Conservation (phyloP, 2,888 invertebrate species). For the Euproctis similis region DNA sequence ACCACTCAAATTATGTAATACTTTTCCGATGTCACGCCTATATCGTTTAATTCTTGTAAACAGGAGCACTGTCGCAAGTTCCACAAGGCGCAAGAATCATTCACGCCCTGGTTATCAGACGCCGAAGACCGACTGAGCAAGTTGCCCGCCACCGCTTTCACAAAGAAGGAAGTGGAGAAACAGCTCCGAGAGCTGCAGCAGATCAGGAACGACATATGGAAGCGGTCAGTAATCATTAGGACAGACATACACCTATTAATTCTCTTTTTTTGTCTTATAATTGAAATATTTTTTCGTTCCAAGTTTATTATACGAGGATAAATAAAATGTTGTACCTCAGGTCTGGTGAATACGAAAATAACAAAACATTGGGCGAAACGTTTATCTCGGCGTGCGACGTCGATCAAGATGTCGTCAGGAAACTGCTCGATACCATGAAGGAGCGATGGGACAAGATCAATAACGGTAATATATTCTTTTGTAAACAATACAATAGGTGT, state of each 20-base stretch:
- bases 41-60: neutral
- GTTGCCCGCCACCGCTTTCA: constrained; percentile 86
- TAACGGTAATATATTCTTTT: too few relatives aligned
- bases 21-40: neutral
- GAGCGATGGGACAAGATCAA: constrained; percentile 94
- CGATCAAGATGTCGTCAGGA: constrained; percentile 92
- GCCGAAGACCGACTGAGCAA: constrained; percentile 89
- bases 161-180: constrained; percentile 89
- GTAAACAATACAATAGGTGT: too few relatives aligned
- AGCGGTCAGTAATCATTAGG: too few relatives aligned
- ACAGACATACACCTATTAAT: too few relatives aligned
- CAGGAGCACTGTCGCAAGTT: constrained; percentile 93
- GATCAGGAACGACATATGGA: constrained; percentile 95
- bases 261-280: too few relatives aligned
- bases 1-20: too few relatives aligned
- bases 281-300: neutral
- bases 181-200: constrained; percentile 91
- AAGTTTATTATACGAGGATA: neutral
- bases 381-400: constrained; percentile 92
- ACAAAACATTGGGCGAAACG: constrained; percentile 88
- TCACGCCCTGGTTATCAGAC: constrained; percentile 91
- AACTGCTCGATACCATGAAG: constrained; percentile 86
- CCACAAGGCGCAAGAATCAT: constrained; percentile 87
- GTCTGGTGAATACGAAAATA: constrained; percentile 94
- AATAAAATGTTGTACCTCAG: constrained; percentile 43